Conservation (phyloP, 92 coral and sea anemone genomes). For the Chrysogorgia sp. region DNA sequence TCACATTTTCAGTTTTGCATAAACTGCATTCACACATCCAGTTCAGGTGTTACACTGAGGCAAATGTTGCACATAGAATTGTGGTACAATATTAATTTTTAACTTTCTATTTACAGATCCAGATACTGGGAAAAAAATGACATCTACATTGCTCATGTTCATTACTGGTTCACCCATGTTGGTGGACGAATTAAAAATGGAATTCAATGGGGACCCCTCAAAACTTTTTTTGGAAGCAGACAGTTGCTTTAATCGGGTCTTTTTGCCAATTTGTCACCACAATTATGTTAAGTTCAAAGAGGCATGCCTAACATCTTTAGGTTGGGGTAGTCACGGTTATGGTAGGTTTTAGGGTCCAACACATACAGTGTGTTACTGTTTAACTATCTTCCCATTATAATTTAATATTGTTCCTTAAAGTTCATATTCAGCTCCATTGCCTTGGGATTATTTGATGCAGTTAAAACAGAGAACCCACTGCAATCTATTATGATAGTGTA, state of each 20-base stretch:
- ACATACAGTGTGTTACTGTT: constrained; percentile 7
- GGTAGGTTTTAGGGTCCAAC: constrained; percentile 26
- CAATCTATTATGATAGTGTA: too few species aligned
- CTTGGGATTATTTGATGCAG: too few species aligned
- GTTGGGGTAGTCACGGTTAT: constrained; percentile 25
- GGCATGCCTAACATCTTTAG: constrained; percentile 12
- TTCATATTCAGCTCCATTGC: too few species aligned
- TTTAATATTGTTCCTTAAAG: too few species aligned
- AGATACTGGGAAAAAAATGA: constrained; percentile 13
- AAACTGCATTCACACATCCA: too few species aligned
- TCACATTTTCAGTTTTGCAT: too few species aligned
- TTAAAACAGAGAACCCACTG: too few species aligned
- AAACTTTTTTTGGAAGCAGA: constrained; percentile 30
- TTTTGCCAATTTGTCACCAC: constrained; percentile 28
- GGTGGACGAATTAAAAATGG: constrained; percentile 27
- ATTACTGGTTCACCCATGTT: constrained; percentile 30
- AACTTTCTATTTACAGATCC: constrained; percentile 20
- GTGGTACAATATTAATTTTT: constrained; percentile 1
- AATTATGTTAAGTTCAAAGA: constrained; percentile 14
- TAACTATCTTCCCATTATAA: neutral
- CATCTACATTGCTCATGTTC: constrained; percentile 27
- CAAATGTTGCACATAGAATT: too few species aligned
- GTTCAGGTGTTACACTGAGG: too few species aligned
- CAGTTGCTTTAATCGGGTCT: constrained; percentile 27
- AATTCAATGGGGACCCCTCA: constrained; percentile 26